These are phyloP conservation scores for Opisthocomus hoazin DNA, from an alignment of 2,113 vertebrate species.

Conservation along the genomic window DNA sequence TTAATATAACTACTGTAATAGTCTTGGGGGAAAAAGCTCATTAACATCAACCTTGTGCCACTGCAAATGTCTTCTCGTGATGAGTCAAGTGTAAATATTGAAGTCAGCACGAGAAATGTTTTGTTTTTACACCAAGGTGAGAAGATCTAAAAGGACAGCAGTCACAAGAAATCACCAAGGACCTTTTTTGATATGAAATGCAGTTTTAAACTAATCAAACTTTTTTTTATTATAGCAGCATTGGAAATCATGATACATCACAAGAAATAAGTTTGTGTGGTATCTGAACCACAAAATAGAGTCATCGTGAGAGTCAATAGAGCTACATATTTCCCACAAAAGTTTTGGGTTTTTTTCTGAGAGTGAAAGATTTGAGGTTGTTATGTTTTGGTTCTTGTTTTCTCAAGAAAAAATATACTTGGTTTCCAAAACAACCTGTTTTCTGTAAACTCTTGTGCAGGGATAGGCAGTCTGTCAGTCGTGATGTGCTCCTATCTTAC, in stretches of 20 bases:
- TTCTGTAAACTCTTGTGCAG: neutral
- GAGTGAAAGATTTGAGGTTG: neutral
- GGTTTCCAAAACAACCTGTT: neutral
- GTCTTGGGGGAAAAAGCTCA: neutral
- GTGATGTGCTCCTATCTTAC: fast-evolving
- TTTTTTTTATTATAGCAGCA: neutral
- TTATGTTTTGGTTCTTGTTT: neutral
- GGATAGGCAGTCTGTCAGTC: neutral
- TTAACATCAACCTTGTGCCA: neutral
- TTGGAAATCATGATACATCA: neutral
- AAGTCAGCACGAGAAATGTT: neutral
- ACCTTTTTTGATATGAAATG: neutral
- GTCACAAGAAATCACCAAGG: neutral
- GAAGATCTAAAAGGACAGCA: neutral
- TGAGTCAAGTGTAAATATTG: neutral
- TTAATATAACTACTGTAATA: neutral
- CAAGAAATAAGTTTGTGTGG: neutral
- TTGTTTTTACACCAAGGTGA: neutral
- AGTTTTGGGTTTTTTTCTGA: neutral
- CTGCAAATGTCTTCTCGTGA: neutral
- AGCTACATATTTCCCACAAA: neutral
- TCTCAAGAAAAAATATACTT: neutral
- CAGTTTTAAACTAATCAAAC: neutral
- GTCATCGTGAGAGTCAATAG: neutral
- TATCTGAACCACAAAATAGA: neutral